Percentiles rank a stretch among this genome's conserved stretches.
These are phyloP conservation scores for Platygyra sinensis DNA, from an alignment of 64 coral and sea anemone genomes.

Conservation along the genomic window DNA sequence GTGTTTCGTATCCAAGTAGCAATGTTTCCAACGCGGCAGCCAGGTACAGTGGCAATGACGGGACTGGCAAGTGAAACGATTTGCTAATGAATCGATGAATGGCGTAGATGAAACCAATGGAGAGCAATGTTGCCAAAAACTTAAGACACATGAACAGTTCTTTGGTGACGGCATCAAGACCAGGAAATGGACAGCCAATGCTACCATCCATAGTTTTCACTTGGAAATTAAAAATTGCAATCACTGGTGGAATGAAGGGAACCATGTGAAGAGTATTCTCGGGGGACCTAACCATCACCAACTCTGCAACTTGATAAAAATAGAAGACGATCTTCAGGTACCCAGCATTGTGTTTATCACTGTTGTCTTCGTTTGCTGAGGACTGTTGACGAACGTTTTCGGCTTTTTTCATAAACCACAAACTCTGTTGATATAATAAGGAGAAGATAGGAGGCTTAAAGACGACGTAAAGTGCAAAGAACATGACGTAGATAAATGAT, in stretches of 20 bases:
- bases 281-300: slow-evolving; percentile 25
- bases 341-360: neutral
- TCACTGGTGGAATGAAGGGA: neutral
- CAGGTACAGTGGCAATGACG: slow-evolving; percentile 35
- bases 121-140: slow-evolving; percentile 40
- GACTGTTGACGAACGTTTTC: neutral
- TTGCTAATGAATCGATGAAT: slow-evolving; percentile 8
- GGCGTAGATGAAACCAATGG: slow-evolving; percentile 24
- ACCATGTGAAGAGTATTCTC: slow-evolving; percentile 4
- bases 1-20: slow-evolving; percentile 70
- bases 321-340: slow-evolving; percentile 53
- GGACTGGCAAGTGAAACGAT: neutral
- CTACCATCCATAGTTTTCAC: slow-evolving; percentile 1
- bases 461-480: slow-evolving; percentile 6
- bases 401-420: slow-evolving; percentile 34
- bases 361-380: no score
- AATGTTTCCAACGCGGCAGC: slow-evolving; percentile 62
- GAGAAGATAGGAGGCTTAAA: slow-evolving; percentile 19
- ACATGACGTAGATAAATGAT: neutral
- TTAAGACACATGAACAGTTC: slow-evolving; percentile 48
- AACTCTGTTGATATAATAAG: neutral
- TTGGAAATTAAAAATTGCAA: slow-evolving; percentile 44
- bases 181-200: slow-evolving; percentile 56
- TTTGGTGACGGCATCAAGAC: slow-evolving; percentile 45
- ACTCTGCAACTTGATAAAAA: slow-evolving; percentile 62